Base-by-base conservation (phyloP, 2,888 invertebrate species). In the Drosophila multiciliata region DNA sequence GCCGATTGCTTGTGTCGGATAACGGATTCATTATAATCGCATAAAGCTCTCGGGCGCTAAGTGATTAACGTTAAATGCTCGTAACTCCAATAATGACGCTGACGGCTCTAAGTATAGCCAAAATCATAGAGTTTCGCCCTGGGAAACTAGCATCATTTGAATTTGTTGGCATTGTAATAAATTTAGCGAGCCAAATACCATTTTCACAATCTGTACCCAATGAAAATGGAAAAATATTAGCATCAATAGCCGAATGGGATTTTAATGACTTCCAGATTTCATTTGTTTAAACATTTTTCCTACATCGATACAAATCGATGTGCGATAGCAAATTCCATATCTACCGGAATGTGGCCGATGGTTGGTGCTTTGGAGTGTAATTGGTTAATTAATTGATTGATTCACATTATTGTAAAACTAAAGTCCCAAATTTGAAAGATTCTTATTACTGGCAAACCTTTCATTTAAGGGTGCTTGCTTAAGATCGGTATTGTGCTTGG, bases 21-120 rank as follows among this genome's bases (percentile, higher is more conserved):
- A 38, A 59, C 55, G 67, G 63, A 53, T 70, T 82, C 61, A 73
- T 75, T 79, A 65, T 65, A 82, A 87, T 75, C 69, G 57, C 68
- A 82, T 66, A 73, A 58, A 53, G 57, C 23, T 15, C 38, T 26
- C 59, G 3, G 4, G 3, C 38, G 15, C 15, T 35, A 38, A 58
- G 49, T 53, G 35, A 75, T 75, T 59, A 65, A 55, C 48, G 23
- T 48, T 17, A 23, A 61, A 52, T 36, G 45, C 40, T 23, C 26
- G 33, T 26, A 35, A 29, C 42, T 45, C 12, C 42, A n/a, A 35
- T 63, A 63, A 9, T 15, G 32, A 15, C 3, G 20, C 52, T 33
- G 15, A 33, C 20, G 8, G 15, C 20, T 20, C 15, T 20, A 7
- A 20, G 32, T 36, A 26, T 3, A 26, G 8, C 36, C 15, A 23